These are phyloP conservation scores for Cheilinus undulatus DNA, from an alignment of 2,113 vertebrate genomes.

Conservation along the genomic window DNA sequence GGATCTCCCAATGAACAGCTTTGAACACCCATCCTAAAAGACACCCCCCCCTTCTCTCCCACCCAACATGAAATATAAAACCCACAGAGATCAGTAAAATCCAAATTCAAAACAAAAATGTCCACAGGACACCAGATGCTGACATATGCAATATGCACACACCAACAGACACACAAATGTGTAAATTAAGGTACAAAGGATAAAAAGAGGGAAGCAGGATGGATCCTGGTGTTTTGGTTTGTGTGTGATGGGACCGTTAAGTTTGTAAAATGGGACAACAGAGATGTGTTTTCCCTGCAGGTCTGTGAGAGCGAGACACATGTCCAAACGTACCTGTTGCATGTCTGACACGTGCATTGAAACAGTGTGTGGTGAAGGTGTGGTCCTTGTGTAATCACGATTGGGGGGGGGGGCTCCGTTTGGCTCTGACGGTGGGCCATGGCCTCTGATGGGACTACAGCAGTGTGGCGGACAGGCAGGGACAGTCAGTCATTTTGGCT, in stretches of 20 bases:
- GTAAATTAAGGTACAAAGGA: conserved; percentile 73
- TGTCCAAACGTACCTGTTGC: conserved; percentile 39
- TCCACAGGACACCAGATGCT: conserved; percentile 87
- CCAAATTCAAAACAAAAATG: conserved; percentile 86
- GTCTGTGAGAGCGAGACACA: conserved; percentile 32
- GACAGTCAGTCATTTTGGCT: conserved; percentile 99
- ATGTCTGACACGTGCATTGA: conserved; percentile 66
- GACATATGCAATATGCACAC: conserved; percentile 90
- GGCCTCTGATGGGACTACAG: conserved; percentile 91
- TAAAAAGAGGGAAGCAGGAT: conserved; percentile 67
- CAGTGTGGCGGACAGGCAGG: conserved; percentile 94
- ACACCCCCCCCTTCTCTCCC: conserved; percentile 82
- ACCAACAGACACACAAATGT: conserved; percentile 84
- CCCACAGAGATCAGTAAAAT: conserved; percentile 65
- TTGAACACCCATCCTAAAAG: conserved; percentile 44
- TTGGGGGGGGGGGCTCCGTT: conserved; percentile 71
- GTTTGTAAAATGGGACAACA: conserved; percentile 24
- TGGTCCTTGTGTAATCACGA: conserved; percentile 47
- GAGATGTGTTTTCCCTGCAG: conserved; percentile 23
- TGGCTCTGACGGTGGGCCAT: conserved; percentile 91
- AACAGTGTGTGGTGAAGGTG: conserved; percentile 26
- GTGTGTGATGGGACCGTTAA: conserved; percentile 73
- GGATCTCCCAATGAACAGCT: conserved; percentile 37
- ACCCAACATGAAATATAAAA: conserved; percentile 85
- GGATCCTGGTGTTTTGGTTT: conserved; percentile 86